These are phyloP conservation scores for Schizaphis graminum DNA, from an alignment of 2,888 invertebrate genomes.

Conservation along the genomic window DNA sequence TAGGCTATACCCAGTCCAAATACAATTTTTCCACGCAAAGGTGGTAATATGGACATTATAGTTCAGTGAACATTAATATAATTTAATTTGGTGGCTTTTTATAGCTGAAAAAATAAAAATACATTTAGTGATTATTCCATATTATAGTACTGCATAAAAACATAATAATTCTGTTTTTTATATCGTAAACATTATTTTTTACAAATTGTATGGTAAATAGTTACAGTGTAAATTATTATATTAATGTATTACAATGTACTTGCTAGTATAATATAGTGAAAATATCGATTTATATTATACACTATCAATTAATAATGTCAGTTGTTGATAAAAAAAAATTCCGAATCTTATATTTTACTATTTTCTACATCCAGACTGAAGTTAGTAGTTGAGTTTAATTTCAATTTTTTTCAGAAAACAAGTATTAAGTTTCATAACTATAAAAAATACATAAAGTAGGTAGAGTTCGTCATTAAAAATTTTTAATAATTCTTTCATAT, in stretches of 20 bases:
- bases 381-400: neutral
- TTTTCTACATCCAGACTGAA: neutral
- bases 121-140: neutral
- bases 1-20: conserved; percentile 45
- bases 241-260: too few species aligned
- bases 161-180: too few species aligned
- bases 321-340: neutral
- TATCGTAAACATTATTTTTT: too few species aligned
- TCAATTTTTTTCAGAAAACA: neutral
- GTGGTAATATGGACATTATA: conserved; percentile 45
- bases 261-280: too few species aligned
- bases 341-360: neutral
- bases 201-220: too few species aligned
- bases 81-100: neutral
- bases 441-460: neutral
- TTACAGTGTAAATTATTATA: too few species aligned
- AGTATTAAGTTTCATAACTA: neutral
- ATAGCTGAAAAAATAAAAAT: conserved; percentile 15
- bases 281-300: neutral
- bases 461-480: neutral
- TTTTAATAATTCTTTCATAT: neutral
- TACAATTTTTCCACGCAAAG: conserved; percentile 28
- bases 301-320: neutral
- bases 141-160: neutral
- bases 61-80: conserved; percentile 36